phyloP scores from a whole-genome alignment of 2,888 invertebrate genomes.

The Sepiola atlantica region DNA sequence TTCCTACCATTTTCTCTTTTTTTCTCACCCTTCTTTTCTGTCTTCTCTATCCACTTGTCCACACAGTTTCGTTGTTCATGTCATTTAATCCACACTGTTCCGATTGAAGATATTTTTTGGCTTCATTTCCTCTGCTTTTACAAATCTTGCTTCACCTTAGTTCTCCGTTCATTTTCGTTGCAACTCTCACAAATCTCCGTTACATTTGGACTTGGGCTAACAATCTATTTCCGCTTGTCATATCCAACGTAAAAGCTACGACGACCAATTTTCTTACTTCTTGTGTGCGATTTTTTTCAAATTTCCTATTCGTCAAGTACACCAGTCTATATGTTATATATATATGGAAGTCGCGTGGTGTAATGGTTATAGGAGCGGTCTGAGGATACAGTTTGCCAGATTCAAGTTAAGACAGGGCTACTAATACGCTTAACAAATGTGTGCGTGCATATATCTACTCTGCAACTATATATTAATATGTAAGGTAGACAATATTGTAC shows the following conservation, averaged over 20 bases:
- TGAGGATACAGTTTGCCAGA: no score
- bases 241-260: not conserved
- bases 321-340: no score
- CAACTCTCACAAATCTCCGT: not conserved
- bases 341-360: no score
- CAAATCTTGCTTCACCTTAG: not conserved
- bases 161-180: not conserved
- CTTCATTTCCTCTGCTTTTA: not conserved
- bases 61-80: not conserved
- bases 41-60: no score
- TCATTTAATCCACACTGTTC: not conserved
- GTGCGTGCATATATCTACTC: no score
- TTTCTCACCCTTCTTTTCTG: no score
- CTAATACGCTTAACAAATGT: no score
- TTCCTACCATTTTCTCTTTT: not conserved
- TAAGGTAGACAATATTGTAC: no score
- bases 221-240: not conserved
- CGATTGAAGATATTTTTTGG: not conserved
- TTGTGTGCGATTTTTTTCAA: not conserved
- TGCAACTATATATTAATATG: no score
- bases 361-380: no score
- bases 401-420: no score
- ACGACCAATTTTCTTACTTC: not conserved
- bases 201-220: not conserved
- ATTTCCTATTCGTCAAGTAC: not conserved